Conservation (phyloP, 2,797 vertebrate species). For the Cynopterus sphinx region DNA sequence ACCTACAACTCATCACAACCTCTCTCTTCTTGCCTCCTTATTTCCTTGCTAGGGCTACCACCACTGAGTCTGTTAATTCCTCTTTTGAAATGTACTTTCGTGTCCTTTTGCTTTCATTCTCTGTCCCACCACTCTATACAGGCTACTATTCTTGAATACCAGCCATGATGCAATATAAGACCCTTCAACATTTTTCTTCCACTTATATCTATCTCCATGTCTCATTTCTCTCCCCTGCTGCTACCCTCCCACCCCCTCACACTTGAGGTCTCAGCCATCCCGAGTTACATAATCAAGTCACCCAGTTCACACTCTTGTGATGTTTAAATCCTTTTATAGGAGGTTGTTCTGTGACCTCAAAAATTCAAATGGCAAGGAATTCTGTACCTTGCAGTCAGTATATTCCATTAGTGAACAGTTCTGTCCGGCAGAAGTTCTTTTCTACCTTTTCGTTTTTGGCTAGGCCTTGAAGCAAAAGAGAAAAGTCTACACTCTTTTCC, state of each 20-base stretch:
- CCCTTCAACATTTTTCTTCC: neutral
- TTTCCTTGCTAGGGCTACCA: neutral
- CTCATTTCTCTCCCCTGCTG: neutral
- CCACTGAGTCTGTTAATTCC: neutral
- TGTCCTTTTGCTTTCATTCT: neutral
- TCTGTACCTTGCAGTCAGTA: neutral
- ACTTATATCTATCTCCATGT: neutral
- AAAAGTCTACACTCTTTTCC: conserved; percentile 15
- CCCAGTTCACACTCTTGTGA: neutral
- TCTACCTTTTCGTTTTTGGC: neutral
- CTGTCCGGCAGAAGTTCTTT: neutral
- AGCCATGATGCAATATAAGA: neutral
- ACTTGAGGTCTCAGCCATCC: neutral
- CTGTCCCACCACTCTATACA: neutral
- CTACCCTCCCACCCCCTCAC: neutral
- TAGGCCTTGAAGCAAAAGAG: neutral
- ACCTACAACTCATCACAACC: neutral
- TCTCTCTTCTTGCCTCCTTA: neutral
- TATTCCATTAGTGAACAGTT: neutral
- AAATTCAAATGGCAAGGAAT: neutral
- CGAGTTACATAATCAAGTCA: neutral
- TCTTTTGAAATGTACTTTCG: neutral
- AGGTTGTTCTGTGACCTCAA: neutral
- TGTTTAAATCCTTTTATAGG: neutral
- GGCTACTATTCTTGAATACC: neutral